phyloP scores from a whole-genome alignment of 2,888 invertebrate species.

The Pseudococcus viburni region DNA sequence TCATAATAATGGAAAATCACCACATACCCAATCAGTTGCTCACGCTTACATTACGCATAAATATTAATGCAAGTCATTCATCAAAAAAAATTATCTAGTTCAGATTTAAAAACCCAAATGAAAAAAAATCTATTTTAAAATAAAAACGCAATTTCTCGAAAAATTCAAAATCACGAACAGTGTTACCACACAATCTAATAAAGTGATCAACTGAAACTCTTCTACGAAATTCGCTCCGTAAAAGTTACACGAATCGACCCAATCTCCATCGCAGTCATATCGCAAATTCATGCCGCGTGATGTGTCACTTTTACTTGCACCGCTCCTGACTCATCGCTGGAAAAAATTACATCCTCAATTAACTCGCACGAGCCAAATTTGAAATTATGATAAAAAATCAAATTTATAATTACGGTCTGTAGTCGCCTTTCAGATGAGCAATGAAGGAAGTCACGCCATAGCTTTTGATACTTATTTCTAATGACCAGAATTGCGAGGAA shows the following conservation, averaged over 20 bases:
- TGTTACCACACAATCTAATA: no score
- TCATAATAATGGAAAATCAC: no score
- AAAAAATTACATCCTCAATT: neutral
- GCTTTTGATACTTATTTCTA: neutral
- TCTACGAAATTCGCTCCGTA: neutral
- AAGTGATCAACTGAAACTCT: no score
- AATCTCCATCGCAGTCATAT: neutral
- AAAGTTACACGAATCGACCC: neutral
- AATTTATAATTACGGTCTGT: neutral
- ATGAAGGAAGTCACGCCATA: neutral
- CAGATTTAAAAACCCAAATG: no score
- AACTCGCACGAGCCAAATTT: neutral
- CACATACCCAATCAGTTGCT: no score
- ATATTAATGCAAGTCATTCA: no score
- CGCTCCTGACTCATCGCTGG: neutral
- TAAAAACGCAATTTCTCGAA: no score
- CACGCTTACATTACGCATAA: no score
- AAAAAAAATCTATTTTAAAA: no score
- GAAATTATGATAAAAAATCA: neutral
- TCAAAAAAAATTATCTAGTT: no score
- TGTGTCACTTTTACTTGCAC: neutral
- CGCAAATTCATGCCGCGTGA: no score
- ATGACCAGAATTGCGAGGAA: neutral
- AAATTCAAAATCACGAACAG: no score
- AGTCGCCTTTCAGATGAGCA: neutral